These are phyloP conservation scores for Yponomeuta cagnagella DNA, from an alignment of 2,888 invertebrate species.

Conservation along the genomic window DNA sequence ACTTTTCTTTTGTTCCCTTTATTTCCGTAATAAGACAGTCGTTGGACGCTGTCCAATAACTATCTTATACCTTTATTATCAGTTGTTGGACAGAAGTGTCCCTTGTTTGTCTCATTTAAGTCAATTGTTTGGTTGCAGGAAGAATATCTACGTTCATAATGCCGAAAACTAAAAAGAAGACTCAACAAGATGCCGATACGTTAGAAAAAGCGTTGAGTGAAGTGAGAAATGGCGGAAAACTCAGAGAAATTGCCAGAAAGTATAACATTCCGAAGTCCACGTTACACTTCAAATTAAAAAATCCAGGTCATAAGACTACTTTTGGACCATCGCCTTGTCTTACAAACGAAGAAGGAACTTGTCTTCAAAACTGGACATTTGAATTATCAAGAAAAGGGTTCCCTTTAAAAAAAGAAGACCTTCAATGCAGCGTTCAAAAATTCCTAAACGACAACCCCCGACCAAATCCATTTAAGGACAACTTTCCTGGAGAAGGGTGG, in stretches of 20 bases:
- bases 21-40: neutral
- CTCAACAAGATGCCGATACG: no score
- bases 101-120: neutral
- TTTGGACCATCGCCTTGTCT: neutral
- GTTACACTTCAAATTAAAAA: no score
- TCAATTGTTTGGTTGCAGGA: neutral
- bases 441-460: conserved; percentile 21
- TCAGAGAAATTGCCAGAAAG: no score
- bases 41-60: conserved; percentile 5
- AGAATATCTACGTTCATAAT: no score
- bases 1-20: no score
- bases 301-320: no score
- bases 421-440: conserved; percentile 22
- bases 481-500: conserved; percentile 23
- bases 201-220: no score
- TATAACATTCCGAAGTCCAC: no score
- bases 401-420: conserved; percentile 19
- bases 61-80: neutral
- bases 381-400: conserved; percentile 20
- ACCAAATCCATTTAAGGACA: conserved; percentile 20
- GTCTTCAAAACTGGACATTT: conserved; percentile 5
- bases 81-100: neutral
- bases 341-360: neutral
- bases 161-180: no score
- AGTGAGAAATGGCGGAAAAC: no score